Percentiles rank a stretch among this genome's conserved stretches.
Conservation (phyloP, 2,888 invertebrate species). For the Drosophila parthenogenetica region DNA sequence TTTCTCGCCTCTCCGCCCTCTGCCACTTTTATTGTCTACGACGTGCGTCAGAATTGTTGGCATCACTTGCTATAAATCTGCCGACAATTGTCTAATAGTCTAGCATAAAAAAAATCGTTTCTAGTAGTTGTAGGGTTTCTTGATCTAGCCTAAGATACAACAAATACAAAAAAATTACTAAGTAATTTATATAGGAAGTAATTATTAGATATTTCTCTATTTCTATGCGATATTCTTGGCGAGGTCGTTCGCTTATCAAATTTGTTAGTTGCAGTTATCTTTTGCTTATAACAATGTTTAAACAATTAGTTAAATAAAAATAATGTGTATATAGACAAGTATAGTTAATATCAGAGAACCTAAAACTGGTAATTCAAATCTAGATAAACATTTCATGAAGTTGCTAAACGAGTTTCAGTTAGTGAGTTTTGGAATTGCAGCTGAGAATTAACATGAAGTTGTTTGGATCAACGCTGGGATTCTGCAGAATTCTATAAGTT, state of each 20-base stretch:
- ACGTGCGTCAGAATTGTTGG: slow-evolving; percentile 58
- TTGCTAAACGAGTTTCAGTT: slow-evolving; percentile 31
- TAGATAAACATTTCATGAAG: slow-evolving; percentile 36
- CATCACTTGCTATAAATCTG: slow-evolving; percentile 43
- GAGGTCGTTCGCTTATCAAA: slow-evolving; percentile 49
- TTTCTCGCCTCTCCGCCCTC: background rate
- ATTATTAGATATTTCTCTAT: slow-evolving; percentile 11
- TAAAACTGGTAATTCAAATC: slow-evolving; percentile 22
- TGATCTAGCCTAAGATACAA: slow-evolving; percentile 47
- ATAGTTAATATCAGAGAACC: slow-evolving; percentile 18
- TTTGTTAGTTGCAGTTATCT: slow-evolving; percentile 38
- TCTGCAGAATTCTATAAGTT: background rate
- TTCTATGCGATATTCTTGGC: slow-evolving; percentile 38
- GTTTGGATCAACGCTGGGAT: slow-evolving; percentile 4
- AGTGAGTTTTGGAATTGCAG: slow-evolving; percentile 10
- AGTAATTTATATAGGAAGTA: slow-evolving; percentile 19
- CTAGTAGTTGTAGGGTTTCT: slow-evolving; percentile 61
- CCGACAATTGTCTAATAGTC: slow-evolving; percentile 34
- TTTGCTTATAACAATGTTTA: background rate
- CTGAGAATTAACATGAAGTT: slow-evolving; percentile 2
- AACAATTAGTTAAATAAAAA: slow-evolving; percentile 37
- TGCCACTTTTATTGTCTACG: background rate
- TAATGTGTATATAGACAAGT: background rate
- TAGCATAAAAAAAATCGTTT: slow-evolving; percentile 17
- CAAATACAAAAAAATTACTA: background rate